phyloP scores from a whole-genome alignment of 2,113 vertebrate species.

The Salvator merianae region DNA sequence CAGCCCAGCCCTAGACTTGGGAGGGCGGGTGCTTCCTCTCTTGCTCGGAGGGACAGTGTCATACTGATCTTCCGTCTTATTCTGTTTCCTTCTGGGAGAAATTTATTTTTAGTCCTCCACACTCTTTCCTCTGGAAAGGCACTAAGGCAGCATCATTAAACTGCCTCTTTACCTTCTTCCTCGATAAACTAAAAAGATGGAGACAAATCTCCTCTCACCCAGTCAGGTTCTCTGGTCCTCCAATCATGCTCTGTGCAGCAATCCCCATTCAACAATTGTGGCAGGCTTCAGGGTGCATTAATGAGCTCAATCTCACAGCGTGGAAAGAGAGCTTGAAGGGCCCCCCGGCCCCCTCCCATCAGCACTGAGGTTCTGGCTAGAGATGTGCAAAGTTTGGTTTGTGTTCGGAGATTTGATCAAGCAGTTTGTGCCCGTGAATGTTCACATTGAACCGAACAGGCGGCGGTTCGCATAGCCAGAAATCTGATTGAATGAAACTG shows the following conservation, averaged over 20 bases:
- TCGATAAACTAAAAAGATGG: slow-evolving; percentile 5
- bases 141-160: slow-evolving; percentile 12
- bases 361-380: not conserved
- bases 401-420: not conserved
- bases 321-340: not conserved
- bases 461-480: too few species aligned
- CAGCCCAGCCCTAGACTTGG: not conserved
- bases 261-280: slow-evolving; percentile 4
- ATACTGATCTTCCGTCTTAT: not conserved
- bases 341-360: not conserved
- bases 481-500: too few species aligned
- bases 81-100: not conserved
- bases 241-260: not conserved
- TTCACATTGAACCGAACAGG: too few species aligned
- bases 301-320: not conserved
- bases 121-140: not conserved
- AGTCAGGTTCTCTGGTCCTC: not conserved
- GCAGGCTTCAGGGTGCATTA: slow-evolving; percentile 6
- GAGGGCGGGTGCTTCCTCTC: not conserved
- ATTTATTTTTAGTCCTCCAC: not conserved
- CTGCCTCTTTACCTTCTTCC: not conserved
- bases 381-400: too few species aligned
- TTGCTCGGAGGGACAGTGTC: not conserved
- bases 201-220: not conserved
- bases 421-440: too few species aligned